Evolutionary conservation across 2,888 invertebrate genomes (phyloP).

Genomic region (Cantharis nigra): DNA sequence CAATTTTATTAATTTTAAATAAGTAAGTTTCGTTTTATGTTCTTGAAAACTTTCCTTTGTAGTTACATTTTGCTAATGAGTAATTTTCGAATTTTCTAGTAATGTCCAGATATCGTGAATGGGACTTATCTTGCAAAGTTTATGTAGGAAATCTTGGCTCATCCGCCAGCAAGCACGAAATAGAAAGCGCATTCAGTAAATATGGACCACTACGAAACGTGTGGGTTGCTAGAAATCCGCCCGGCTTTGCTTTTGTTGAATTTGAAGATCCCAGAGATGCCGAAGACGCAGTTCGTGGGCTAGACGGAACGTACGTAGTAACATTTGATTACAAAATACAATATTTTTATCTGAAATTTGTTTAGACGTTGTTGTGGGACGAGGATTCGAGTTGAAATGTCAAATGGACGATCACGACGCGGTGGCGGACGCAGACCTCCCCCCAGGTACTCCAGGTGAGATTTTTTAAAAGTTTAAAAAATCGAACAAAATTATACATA

Average conservation of each 20-base stretch:
- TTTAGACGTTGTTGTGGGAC: conserved; percentile 85
- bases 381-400: conserved; percentile 91
- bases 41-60: not conserved
- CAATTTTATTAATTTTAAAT: not conserved
- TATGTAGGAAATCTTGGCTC: conserved; percentile 92
- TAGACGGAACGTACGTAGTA: conserved; percentile 78
- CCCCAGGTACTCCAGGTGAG: conserved; percentile 51
- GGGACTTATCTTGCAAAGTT: conserved; percentile 88
- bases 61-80: not conserved
- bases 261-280: conserved; percentile 88
- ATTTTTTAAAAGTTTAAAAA: not conserved
- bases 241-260: conserved; percentile 90
- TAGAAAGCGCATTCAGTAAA: conserved; percentile 85
- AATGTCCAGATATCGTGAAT: conserved; percentile 79
- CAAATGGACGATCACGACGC: conserved; percentile 78
- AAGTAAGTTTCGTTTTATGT: not conserved
- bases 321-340: not conserved
- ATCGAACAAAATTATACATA: not conserved
- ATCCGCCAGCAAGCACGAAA: conserved; percentile 87
- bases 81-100: not conserved
- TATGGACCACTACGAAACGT: conserved; percentile 89
- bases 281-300: conserved; percentile 80
- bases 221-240: conserved; percentile 93
- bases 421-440: conserved; percentile 50
- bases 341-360: conserved; percentile 12